These are phyloP conservation scores for Tyrannus savana DNA, from an alignment of 2,113 vertebrate genomes.

Conservation along the genomic window DNA sequence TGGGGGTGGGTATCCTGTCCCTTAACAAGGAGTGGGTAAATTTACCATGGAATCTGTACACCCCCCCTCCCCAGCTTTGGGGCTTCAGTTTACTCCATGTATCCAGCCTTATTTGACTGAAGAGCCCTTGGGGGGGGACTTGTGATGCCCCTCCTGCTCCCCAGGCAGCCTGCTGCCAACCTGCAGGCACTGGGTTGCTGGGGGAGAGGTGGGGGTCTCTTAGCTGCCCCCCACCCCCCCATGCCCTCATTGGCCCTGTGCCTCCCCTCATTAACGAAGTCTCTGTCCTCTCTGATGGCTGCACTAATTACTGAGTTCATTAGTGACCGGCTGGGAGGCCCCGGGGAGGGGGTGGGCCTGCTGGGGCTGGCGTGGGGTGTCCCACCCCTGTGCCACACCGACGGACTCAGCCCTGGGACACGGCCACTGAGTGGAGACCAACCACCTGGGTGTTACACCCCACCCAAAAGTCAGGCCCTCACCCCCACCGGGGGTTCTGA, in stretches of 20 bases:
- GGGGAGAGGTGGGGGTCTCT: background rate
- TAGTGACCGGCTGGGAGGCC: background rate
- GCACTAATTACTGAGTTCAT: slow-evolving; percentile 51
- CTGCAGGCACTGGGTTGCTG: background rate
- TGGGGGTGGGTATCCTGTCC: rapidly evolving
- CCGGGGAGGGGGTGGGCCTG: background rate
- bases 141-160: rapidly evolving
- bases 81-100: background rate
- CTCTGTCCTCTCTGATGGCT: background rate
- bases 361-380: background rate
- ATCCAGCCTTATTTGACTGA: no score
- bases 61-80: background rate
- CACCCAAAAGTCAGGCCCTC: background rate
- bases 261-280: slow-evolving; percentile 20
- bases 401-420: background rate
- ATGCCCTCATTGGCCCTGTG: background rate
- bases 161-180: background rate
- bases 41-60: background rate
- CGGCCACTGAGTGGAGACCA: rapidly evolving
- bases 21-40: background rate
- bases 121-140: no score
- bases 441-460: background rate
- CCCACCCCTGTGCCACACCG: background rate
- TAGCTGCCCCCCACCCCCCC: background rate
- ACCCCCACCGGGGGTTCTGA: rapidly evolving